Percentiles rank a stretch among this genome's conserved stretches.
Conservation (phyloP, 1,140 invertebrate genomes). For the Campodea augens region DNA sequence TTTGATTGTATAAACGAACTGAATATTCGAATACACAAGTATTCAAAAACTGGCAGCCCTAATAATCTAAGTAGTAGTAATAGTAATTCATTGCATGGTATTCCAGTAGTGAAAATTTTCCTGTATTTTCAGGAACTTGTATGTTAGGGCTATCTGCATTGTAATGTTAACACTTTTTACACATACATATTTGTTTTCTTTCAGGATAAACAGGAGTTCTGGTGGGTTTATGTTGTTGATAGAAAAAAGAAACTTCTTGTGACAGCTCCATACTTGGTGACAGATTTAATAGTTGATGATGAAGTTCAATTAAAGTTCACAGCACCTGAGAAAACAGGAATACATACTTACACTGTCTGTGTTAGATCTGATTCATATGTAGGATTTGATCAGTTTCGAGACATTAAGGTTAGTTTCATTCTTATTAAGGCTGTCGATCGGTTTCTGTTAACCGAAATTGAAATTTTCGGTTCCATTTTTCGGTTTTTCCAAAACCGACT, state of each 20-base stretch:
- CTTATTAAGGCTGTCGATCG: too few relatives aligned
- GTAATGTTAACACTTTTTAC: not conserved
- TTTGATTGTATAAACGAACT: too few relatives aligned
- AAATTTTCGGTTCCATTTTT: too few relatives aligned
- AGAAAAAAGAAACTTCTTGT: conserved; percentile 73
- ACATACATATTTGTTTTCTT: conserved; percentile 12
- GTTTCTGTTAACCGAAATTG: too few relatives aligned
- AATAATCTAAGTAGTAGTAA: too few relatives aligned
- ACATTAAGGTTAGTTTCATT: conserved; percentile 48
- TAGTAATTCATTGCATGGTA: too few relatives aligned
- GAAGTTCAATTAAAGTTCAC: conserved; percentile 89
- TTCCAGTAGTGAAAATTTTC: too few relatives aligned
- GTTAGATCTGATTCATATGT: conserved; percentile 90
- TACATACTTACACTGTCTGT: conserved; percentile 86
- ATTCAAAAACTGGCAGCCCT: too few relatives aligned
- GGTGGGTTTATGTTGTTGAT: conserved; percentile 97
- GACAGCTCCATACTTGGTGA: conserved; percentile 80
- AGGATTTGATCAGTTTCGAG: conserved; percentile 73
- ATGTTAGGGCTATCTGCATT: too few relatives aligned
- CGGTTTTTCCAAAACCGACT: too few relatives aligned
- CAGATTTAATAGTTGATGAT: conserved; percentile 52
- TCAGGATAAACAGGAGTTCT: conserved; percentile 91
- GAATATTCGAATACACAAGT: too few relatives aligned
- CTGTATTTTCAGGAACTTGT: too few relatives aligned
- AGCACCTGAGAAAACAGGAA: conserved; percentile 76